Evolutionary conservation across 2,797 vertebrate genomes (phyloP), one percentile per base, ranked within the genome.

Genomic region (Sebastes hopkinsi): DNA sequence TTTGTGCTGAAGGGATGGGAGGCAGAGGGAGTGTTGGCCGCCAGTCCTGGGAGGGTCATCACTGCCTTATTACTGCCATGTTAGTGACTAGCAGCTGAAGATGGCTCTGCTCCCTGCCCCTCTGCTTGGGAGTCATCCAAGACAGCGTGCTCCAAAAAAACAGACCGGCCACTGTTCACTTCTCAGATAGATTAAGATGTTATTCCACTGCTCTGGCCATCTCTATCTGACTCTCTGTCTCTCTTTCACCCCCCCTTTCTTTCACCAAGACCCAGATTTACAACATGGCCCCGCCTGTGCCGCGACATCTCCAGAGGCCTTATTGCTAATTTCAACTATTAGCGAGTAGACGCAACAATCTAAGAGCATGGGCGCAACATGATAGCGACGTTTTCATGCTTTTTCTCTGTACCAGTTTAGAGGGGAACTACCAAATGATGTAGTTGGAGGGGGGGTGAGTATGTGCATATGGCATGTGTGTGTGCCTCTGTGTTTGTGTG

Each of bases 31-130:
- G 87, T 80, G 81, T 91, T 92, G 93, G 89, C 90, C 79, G 55
- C 85, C 89, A 80, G 91, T 92, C 92, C 88, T 89, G 88, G 88
- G 89, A 89, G 92, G 89, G 88, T 92, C 92, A 92, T 91, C 87
- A 86, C 90, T 88, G 91, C 92, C 91, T 94, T 93, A 91, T 95
- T 93, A 92, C 89, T 93, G 92, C 91, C 92, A 91, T 93, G 94
- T 94, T 95, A 92, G 92, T 86, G 93, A 91, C 77, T 69, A 92
- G 91, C 92, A 93, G 91, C 90, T 91, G 90, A 94, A 91, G 94
- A 94, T 92, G 92, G 87, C 91, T 93, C 92, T 87, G 87, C 92
- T 94, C 91, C 87, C 88, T 92, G 89, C 92, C 88, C 92, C 88
- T 89, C 84, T 78, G 90, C 85, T 93, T 95, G 94, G 95, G 90